Evolutionary conservation across 1,140 invertebrate species (phyloP).

Genomic region (Cylas formicarius): DNA sequence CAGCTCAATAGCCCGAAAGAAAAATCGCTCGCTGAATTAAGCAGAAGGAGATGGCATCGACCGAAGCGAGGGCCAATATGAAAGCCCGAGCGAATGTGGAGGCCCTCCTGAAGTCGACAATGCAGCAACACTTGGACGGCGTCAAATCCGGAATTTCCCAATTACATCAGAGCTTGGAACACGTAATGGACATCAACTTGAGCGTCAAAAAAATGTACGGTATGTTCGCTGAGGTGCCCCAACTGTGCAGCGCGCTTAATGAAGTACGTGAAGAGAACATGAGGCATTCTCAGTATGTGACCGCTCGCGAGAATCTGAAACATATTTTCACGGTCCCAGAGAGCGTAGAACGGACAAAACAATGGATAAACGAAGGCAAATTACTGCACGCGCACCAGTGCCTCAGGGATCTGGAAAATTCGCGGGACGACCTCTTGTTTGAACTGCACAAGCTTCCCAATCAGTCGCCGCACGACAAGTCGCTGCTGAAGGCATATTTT

Average conservation of each 20-base stretch:
- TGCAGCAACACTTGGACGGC: slow-evolving; percentile 96
- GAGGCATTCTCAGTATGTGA: slow-evolving; percentile 90
- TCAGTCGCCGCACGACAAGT: slow-evolving; percentile 82
- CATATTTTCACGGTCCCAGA: slow-evolving; percentile 97
- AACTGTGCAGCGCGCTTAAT: slow-evolving; percentile 70
- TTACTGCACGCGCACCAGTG: slow-evolving; percentile 87
- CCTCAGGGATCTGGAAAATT: slow-evolving; percentile 92
- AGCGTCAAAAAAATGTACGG: slow-evolving; percentile 56
- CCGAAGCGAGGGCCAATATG: too few species aligned
- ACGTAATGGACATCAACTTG: slow-evolving; percentile 69
- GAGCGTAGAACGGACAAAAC: slow-evolving; percentile 89
- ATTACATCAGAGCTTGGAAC: slow-evolving; percentile 72
- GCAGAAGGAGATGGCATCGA: too few species aligned
- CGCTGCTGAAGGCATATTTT: slow-evolving; percentile 91
- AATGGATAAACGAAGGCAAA: slow-evolving; percentile 92
- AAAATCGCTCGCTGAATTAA: too few species aligned
- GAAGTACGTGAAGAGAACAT: slow-evolving; percentile 88
- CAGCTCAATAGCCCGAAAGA: too few species aligned
- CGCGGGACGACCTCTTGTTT: slow-evolving; percentile 89
- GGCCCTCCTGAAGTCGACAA: slow-evolving; percentile 94
- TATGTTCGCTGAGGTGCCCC: slow-evolving; percentile 58
- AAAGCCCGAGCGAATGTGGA: too few species aligned
- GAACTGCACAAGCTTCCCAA: slow-evolving; percentile 92
- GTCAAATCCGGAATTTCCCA: slow-evolving; percentile 90
- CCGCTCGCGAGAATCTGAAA: slow-evolving; percentile 96